phyloP scores from a whole-genome alignment of 2,113 vertebrate genomes.

The Danio rerio region GRCz12tu NC_133196.1:31340501-31341000 shows the following conservation, averaged over 20 bases:
- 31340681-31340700: neutral
- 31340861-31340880: slow-evolving; percentile 12
- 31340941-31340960: slow-evolving; percentile 59
- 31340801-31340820: slow-evolving; percentile 14
- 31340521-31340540: too few species aligned
- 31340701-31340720: neutral
- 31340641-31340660: neutral
- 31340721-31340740: neutral
- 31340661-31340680: neutral
- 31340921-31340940: slow-evolving; percentile 58
- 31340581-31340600: neutral
- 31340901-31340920: slow-evolving; percentile 55
- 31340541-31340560: neutral
- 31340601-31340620: neutral
- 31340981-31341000: slow-evolving; percentile 61
- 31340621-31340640: neutral
- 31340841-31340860: slow-evolving; percentile 20
- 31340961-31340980: slow-evolving; percentile 57
- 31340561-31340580: neutral
- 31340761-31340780: neutral
- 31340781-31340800: neutral
- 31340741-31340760: neutral
- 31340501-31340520: too few species aligned
- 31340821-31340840: slow-evolving; percentile 27
- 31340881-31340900: slow-evolving; percentile 43